Evolutionary conservation across 2,797 vertebrate genomes (phyloP).

Genomic region (Mastacembelus armatus): DNA sequence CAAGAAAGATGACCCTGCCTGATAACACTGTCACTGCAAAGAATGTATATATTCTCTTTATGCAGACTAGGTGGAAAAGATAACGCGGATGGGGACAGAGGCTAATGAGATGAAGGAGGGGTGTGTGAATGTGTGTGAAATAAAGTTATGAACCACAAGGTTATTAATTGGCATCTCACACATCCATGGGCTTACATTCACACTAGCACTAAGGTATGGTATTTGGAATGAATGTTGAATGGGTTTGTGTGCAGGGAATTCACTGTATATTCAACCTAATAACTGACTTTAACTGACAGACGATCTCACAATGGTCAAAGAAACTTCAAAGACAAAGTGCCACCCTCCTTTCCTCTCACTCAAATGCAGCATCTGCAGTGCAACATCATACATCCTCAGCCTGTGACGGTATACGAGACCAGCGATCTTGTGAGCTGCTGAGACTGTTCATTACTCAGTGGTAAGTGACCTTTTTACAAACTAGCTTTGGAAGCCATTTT

Average conservation of each 20-base stretch:
- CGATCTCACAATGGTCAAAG: slow-evolving; percentile 52
- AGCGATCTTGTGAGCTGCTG: slow-evolving; percentile 53
- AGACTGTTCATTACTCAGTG: slow-evolving; percentile 75
- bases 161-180: slow-evolving; percentile 76
- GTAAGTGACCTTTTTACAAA: slow-evolving; percentile 80
- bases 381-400: slow-evolving; percentile 46
- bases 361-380: slow-evolving; percentile 41
- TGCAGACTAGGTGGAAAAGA: slow-evolving; percentile 73
- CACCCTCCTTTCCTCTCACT: slow-evolving; percentile 24
- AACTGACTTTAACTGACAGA: slow-evolving; percentile 46
- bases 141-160: slow-evolving; percentile 67
- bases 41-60: slow-evolving; percentile 77
- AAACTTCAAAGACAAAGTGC: slow-evolving; percentile 53
- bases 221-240: slow-evolving; percentile 64
- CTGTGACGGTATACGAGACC: slow-evolving; percentile 34
- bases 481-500: slow-evolving; percentile 77
- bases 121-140: slow-evolving; percentile 30
- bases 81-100: slow-evolving; percentile 74
- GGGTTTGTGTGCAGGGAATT: slow-evolving; percentile 50
- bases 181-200: slow-evolving; percentile 56
- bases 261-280: slow-evolving; percentile 43
- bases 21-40: slow-evolving; percentile 76
- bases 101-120: slow-evolving; percentile 77
- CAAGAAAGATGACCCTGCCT: slow-evolving; percentile 72
- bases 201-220: slow-evolving; percentile 42